These are phyloP conservation scores for Drosophila bunnanda DNA, from an alignment of 2,888 invertebrate genomes.

Conservation along the genomic window DNA sequence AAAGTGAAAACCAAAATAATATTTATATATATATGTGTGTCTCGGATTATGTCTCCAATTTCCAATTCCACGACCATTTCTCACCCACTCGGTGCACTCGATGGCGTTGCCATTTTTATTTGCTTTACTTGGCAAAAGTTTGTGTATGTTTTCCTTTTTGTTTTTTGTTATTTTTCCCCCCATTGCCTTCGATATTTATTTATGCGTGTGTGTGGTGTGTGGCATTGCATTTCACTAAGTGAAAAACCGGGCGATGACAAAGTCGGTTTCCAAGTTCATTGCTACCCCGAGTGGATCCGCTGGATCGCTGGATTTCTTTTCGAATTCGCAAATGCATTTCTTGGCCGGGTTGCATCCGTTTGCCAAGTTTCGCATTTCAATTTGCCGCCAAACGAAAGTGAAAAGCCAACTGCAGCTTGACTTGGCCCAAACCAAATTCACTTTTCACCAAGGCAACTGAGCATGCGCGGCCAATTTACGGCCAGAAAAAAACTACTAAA, in stretches of 20 bases:
- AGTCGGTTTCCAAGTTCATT: constrained; percentile 68
- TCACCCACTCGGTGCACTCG: constrained; percentile 19
- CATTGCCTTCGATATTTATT: constrained; percentile 60
- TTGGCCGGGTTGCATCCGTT: constrained; percentile 65
- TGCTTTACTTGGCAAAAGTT: constrained; percentile 29
- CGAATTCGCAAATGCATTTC: constrained; percentile 29
- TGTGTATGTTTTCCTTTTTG: neutral
- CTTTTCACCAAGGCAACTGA: constrained; percentile 65
- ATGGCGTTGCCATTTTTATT: constrained; percentile 16
- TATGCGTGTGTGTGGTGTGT: constrained; percentile 36
- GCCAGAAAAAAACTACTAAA: constrained; percentile 44
- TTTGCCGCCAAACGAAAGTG: constrained; percentile 76
- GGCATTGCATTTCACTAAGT: constrained; percentile 70
- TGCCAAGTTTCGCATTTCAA: constrained; percentile 79
- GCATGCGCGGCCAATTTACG: constrained; percentile 73
- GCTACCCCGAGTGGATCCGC: constrained; percentile 40
- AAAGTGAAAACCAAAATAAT: constrained; percentile 66
- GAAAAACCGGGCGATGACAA: constrained; percentile 45
- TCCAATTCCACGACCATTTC: constrained; percentile 23
- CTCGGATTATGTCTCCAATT: constrained; percentile 46
- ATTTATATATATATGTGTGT: constrained; percentile 43
- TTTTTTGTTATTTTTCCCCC: constrained; percentile 10
- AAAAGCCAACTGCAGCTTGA: constrained; percentile 61
- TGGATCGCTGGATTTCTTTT: constrained; percentile 25
- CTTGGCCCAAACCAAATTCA: constrained; percentile 57